Evolutionary conservation across 2,888 invertebrate genomes (phyloP).

Genomic region (Lamellibrachia columna): DNA sequence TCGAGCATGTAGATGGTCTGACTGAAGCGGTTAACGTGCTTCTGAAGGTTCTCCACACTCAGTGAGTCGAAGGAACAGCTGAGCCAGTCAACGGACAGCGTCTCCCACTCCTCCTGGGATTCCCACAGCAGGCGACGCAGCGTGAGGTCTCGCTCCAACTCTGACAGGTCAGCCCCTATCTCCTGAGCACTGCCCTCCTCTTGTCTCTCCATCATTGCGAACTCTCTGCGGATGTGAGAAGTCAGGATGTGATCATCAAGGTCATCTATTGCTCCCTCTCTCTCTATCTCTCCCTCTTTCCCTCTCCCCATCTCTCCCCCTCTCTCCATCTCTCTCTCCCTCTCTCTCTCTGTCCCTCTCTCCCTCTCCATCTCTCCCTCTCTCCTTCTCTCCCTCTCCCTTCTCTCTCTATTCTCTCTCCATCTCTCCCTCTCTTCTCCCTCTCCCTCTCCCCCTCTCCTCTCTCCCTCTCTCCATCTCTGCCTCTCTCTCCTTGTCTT

Average conservation of each 20-base stretch:
- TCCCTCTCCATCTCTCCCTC: neutral
- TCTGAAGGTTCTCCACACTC: slow-evolving; percentile 63
- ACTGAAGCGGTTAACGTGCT: slow-evolving; percentile 64
- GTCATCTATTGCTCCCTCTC: neutral
- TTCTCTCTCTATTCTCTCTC: neutral
- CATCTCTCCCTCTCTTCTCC: neutral
- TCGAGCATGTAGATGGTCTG: slow-evolving; percentile 67
- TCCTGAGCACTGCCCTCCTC: slow-evolving; percentile 56
- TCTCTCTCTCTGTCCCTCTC: neutral
- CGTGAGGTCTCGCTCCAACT: slow-evolving; percentile 64
- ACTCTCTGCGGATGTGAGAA: slow-evolving; percentile 45
- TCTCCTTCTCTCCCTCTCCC: neutral
- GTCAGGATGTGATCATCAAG: neutral
- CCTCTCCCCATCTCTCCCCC: neutral
- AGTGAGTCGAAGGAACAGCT: slow-evolving; percentile 60
- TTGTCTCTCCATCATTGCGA: slow-evolving; percentile 49
- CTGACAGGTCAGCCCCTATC: slow-evolving; percentile 61
- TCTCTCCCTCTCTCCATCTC: neutral
- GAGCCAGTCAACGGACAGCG: slow-evolving; percentile 62
- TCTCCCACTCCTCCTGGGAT: slow-evolving; percentile 62
- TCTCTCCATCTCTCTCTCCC: neutral
- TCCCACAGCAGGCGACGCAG: slow-evolving; percentile 63
- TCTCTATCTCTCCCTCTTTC: neutral
- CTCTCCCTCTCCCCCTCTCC: neutral
- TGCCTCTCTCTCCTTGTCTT: neutral